These are phyloP conservation scores for Opisthograptis luteolata DNA, from an alignment of 2,888 invertebrate species.

Conservation along the genomic window DNA sequence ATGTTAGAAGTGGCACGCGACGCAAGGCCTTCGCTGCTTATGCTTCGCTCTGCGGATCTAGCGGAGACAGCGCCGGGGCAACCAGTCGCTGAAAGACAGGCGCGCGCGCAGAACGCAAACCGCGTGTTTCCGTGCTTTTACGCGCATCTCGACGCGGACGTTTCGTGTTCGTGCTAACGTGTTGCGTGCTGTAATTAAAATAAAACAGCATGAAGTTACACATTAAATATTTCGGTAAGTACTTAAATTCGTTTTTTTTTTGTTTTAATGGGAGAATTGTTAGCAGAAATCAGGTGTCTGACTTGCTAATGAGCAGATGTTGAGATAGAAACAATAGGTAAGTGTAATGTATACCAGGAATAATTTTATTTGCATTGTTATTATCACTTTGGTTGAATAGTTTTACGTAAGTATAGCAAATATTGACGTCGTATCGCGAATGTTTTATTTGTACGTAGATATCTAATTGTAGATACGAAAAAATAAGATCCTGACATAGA, in stretches of 20 bases:
- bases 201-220: constrained; percentile 73
- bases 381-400: too few species aligned
- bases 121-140: constrained; percentile 42
- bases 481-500: too few species aligned
- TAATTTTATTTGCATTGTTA: too few species aligned
- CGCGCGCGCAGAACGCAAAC: constrained; percentile 68
- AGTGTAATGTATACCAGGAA: too few species aligned
- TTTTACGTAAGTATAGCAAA: too few species aligned
- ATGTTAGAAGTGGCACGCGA: constrained; percentile 65
- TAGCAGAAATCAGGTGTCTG: too few species aligned
- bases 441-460: too few species aligned
- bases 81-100: constrained; percentile 66
- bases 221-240: constrained; percentile 70
- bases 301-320: too few species aligned
- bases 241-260: neutral
- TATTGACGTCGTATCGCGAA: too few species aligned
- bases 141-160: constrained; percentile 45
- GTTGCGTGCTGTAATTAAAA: constrained; percentile 44
- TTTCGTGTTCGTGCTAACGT: constrained; percentile 55
- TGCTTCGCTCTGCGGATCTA: constrained; percentile 45
- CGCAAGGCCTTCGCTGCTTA: constrained; percentile 53
- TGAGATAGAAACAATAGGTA: too few species aligned
- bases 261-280: too few species aligned
- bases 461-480: too few species aligned
- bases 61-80: constrained; percentile 33